Evolutionary conservation across 2,888 invertebrate genomes (phyloP).

Genomic region (Lithophane ornitopus): DNA sequence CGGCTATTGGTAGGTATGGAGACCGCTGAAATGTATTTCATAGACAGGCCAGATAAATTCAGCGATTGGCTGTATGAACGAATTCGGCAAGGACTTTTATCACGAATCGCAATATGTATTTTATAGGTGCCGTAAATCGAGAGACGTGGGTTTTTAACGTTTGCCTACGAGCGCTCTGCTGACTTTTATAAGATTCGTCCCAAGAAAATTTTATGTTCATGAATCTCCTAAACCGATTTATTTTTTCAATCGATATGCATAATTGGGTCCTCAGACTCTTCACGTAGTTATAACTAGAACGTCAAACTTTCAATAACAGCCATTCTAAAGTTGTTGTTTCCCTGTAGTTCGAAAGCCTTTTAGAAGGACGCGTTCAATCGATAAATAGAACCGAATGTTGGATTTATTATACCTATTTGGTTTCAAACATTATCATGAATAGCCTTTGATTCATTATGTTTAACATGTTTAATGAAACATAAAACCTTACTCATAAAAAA

Average conservation of each 20-base stretch:
- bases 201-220: constrained; percentile 80
- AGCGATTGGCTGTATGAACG: constrained; percentile 81
- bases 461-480: constrained; percentile 9
- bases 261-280: constrained; percentile 69
- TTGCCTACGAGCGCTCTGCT: constrained; percentile 85
- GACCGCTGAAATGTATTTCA: constrained; percentile 63
- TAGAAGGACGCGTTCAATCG: constrained; percentile 26
- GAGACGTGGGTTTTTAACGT: constrained; percentile 88
- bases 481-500: constrained; percentile 14
- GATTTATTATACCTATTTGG: constrained; percentile 3
- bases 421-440: constrained; percentile 13
- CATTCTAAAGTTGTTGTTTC: constrained; percentile 24
- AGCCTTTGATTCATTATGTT: background rate
- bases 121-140: constrained; percentile 89
- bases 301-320: constrained; percentile 32
- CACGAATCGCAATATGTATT: constrained; percentile 90
- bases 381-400: constrained; percentile 20
- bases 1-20: constrained; percentile 53
- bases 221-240: constrained; percentile 79
- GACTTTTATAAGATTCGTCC: constrained; percentile 87
- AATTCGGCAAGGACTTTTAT: constrained; percentile 87
- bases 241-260: constrained; percentile 79
- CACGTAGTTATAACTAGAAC: constrained; percentile 16
- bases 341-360: constrained; percentile 22
- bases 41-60: constrained; percentile 79